Conservation (phyloP, 1,140 invertebrate species). For the Zaprionus africanus region DNA sequence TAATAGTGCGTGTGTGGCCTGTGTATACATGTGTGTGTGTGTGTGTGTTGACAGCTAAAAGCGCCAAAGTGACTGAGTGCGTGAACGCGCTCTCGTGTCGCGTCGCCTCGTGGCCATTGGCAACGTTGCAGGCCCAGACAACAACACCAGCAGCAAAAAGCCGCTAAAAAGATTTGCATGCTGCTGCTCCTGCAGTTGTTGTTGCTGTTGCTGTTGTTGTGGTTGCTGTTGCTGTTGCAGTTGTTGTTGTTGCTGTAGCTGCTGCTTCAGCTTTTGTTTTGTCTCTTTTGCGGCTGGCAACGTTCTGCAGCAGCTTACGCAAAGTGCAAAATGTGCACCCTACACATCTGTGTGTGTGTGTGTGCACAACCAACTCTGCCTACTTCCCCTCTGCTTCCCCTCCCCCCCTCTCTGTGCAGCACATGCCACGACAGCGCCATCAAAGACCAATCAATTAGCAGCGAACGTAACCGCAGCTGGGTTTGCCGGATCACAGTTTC, state of each 20-base stretch:
- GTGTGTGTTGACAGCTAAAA: conserved; percentile 70
- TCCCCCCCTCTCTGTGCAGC: not conserved
- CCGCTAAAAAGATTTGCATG: conserved; percentile 76
- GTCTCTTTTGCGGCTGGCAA: conserved; percentile 20
- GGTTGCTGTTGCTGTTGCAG: not conserved
- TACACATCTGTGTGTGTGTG: conserved; percentile 2
- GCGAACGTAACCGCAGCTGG: conserved; percentile 4
- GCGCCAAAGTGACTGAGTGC: conserved; percentile 76
- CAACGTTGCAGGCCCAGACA: conserved; percentile 24
- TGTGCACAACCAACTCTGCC: not conserved
- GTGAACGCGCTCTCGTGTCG: conserved; percentile 38
- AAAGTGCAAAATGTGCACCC: conserved; percentile 50
- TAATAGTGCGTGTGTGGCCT: too few species aligned
- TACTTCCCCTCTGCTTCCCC: not conserved
- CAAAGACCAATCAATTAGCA: conserved; percentile 47
- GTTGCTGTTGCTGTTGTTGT: conserved; percentile 6
- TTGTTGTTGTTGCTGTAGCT: not conserved
- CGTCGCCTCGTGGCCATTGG: conserved; percentile 28
- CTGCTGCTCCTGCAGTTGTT: conserved; percentile 39
- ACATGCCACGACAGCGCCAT: conserved; percentile 13
- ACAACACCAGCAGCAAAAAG: conserved; percentile 52
- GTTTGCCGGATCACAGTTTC: conserved; percentile 11
- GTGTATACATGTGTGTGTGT: conserved; percentile 20
- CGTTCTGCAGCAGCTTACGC: conserved; percentile 66
- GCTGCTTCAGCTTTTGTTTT: conserved; percentile 16